Base-by-base conservation (phyloP, 2,113 vertebrate genomes). In the Heliornis fulica region DNA sequence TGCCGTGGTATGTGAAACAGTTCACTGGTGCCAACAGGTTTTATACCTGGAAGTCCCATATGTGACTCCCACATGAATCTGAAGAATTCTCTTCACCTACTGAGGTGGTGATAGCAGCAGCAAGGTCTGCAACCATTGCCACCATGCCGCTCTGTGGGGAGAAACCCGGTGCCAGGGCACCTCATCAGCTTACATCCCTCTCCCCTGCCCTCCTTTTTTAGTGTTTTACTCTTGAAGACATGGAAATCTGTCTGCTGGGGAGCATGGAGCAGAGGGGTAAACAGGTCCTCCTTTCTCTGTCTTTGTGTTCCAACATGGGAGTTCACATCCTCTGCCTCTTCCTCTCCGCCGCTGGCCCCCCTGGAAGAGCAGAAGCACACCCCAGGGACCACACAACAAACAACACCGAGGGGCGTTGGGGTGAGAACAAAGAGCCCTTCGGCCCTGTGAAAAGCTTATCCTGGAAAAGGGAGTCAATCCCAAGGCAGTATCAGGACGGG, bases 321-420 rank as follows among this genome's bases (percentile, higher is more conserved):
- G 90, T 94, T 95, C 84, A 97, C 91, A 96, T 97, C 95, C 95
- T 97, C 88, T 89, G 66, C 85, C 72, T 97, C 94, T 97, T 97
- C 96, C 96, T 96, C 92, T 84, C 68, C 2, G 1, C 82, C 20
- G 32, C 78, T 61, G 94, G 64, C 79, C 93, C 96, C 93, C 93
- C 89, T 97, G 87, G 90, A 96, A 97, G 93, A 90, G 92, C 38
- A 60, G 57, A 71, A 93, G 61, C 77, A 95, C 96, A 96, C 94
- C 97, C 97, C 95, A 94, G 96, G 93, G 91, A 95, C 92, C 0
- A 83, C 86, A 92, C 91, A 87, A 92, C 83, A 88, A 97, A 94
- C 84, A 96, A 71, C 16, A 2, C 63, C 1, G 51, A 93, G 96
- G 93, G 96, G 94, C 75, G 21, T 97, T 8, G 28, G 80, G 91